Percentiles rank a stretch among this genome's conserved stretches.
Conservation (phyloP, 30 jellyfish, hydroid and myxozoan genomes). For the Aurelia sp. region DNA sequence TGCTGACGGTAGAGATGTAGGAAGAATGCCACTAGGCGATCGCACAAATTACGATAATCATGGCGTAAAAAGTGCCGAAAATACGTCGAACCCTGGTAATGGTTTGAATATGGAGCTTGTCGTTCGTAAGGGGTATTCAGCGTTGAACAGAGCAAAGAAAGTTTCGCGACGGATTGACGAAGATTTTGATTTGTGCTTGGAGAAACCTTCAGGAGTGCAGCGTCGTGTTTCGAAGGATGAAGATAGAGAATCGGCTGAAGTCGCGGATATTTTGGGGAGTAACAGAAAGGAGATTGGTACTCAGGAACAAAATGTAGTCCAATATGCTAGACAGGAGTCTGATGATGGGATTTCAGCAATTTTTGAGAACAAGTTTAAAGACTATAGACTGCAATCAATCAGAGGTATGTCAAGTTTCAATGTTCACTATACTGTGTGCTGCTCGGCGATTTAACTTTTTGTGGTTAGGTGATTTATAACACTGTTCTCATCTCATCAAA, state of each 20-base stretch:
- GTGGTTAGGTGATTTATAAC: no score
- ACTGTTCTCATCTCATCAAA: no score
- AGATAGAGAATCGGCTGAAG: conserved; percentile 51
- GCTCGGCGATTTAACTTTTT: no score
- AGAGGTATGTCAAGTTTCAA: conserved; percentile 33
- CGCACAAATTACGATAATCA: no score
- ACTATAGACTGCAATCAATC: conserved; percentile 22
- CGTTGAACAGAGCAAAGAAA: conserved; percentile 52
- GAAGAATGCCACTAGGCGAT: no score
- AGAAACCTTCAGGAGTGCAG: neutral
- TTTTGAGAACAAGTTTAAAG: conserved; percentile 32
- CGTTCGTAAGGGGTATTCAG: conserved; percentile 49
- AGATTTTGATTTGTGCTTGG: conserved; percentile 41
- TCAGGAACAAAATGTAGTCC: neutral
- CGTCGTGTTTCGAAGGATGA: neutral
- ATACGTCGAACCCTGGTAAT: neutral
- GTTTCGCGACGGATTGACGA: conserved; percentile 54
- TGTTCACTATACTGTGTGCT: no score
- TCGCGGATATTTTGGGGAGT: conserved; percentile 23
- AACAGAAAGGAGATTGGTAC: neutral
- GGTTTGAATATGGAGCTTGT: conserved; percentile 20
- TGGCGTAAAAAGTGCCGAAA: neutral
- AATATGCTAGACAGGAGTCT: neutral
- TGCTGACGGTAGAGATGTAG: no score
- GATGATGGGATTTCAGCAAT: neutral